Percentiles rank a stretch among this genome's conserved stretches.
phyloP scores from a whole-genome alignment of 2,113 vertebrate species.

The Stomatorhinus ivindoensis region DNA sequence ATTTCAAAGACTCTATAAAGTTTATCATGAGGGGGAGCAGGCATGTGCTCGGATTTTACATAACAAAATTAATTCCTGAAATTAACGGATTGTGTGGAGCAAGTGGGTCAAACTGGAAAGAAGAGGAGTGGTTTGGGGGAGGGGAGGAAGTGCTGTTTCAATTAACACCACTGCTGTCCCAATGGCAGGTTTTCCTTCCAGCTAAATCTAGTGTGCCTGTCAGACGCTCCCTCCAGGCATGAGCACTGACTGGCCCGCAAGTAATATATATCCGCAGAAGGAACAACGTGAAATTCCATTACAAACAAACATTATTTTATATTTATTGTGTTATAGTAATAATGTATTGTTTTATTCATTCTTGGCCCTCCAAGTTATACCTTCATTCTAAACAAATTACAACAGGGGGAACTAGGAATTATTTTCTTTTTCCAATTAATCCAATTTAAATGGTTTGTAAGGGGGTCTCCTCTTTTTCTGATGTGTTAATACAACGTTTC shows the following conservation, averaged over 20 bases:
- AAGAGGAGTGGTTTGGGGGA: neutral
- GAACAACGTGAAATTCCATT: neutral
- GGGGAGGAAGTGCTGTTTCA: neutral
- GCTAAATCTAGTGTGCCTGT: neutral
- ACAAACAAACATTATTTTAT: neutral
- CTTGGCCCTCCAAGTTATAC: neutral
- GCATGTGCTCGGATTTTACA: neutral
- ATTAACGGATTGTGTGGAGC: neutral
- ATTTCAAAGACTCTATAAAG: slow-evolving; percentile 1
- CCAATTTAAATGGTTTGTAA: neutral
- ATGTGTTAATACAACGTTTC: neutral
- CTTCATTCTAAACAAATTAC: neutral
- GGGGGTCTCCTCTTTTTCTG: neutral
- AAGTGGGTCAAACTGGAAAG: neutral
- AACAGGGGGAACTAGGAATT: neutral
- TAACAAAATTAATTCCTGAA: neutral
- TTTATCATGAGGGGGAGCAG: neutral
- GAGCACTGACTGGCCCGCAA: neutral
- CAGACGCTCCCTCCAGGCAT: neutral
- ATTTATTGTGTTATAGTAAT: neutral
- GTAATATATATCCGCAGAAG: too few species aligned
- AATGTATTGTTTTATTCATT: neutral
- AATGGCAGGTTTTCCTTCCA: neutral
- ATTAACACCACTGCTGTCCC: neutral
- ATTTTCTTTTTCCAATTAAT: neutral